A percentile compares a stretch with the other conserved stretches of the same genome.
Evolutionary conservation across 2,888 invertebrate species (phyloP).

Genomic region (Abrostola tripartita): DNA sequence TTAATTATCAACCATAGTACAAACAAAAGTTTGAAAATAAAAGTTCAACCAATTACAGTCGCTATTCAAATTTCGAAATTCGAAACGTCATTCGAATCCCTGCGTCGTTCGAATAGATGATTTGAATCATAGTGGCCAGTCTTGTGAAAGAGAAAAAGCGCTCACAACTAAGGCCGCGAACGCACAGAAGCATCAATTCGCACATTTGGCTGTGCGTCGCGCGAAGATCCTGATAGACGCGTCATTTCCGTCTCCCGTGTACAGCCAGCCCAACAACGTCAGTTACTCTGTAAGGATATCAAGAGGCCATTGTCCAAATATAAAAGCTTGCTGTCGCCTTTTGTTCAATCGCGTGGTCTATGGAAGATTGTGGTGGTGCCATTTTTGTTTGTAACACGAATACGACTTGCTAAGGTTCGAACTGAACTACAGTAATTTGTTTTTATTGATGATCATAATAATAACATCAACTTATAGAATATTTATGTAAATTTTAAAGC

Average conservation of each 20-base stretch:
- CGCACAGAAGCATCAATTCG: slow-evolving; percentile 27
- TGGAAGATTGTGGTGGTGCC: slow-evolving; percentile 51
- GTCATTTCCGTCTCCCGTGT: slow-evolving; percentile 73
- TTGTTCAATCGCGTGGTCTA: slow-evolving; percentile 61
- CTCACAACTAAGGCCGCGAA: not conserved
- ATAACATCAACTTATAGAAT: no score
- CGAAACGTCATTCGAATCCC: no score
- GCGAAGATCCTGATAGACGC: slow-evolving; percentile 72
- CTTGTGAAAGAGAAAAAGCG: no score
- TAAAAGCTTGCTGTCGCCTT: slow-evolving; percentile 66
- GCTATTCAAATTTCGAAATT: no score
- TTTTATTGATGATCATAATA: not conserved
- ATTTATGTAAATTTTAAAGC: no score
- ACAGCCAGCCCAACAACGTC: slow-evolving; percentile 64
- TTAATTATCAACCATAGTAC: no score
- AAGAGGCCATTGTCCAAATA: slow-evolving; percentile 73
- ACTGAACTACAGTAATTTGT: no score
- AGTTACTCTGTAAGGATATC: slow-evolving; percentile 68
- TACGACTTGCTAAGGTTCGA: slow-evolving; percentile 22
- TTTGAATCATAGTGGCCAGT: no score
- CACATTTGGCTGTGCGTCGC: slow-evolving; percentile 47
- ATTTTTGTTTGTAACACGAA: slow-evolving; percentile 19
- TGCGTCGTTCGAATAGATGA: no score
- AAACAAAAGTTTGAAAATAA: no score
- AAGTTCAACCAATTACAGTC: no score